phyloP scores from a whole-genome alignment of 2,888 invertebrate genomes.

The Eretmocerus hayati region DNA sequence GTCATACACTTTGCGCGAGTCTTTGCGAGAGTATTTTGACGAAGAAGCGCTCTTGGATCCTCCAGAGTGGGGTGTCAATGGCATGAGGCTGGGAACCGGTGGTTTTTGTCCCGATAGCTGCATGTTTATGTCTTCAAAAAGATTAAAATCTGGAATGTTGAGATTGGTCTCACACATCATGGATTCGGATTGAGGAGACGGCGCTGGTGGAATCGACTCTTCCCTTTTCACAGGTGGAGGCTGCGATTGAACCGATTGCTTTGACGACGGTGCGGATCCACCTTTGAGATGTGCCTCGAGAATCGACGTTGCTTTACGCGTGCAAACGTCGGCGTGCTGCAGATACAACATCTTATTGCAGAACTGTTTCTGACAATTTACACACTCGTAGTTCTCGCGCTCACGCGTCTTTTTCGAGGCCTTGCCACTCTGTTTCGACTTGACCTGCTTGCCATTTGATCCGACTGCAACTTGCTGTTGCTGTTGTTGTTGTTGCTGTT shows the following conservation, averaged over 20 bases:
- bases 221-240: slow-evolving; percentile 41
- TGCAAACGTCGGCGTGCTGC: slow-evolving; percentile 40
- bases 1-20: slow-evolving; percentile 51
- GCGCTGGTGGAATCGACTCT: slow-evolving; percentile 2
- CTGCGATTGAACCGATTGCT: too few species aligned
- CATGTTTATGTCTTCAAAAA: slow-evolving; percentile 45
- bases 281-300: slow-evolving; percentile 41
- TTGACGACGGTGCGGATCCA: too few species aligned
- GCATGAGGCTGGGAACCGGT: slow-evolving; percentile 43
- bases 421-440: too few species aligned
- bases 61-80: slow-evolving; percentile 25
- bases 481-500: too few species aligned
- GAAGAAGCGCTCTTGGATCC: slow-evolving; percentile 23
- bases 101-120: slow-evolving; percentile 42
- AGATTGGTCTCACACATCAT: slow-evolving; percentile 33
- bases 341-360: slow-evolving; percentile 39
- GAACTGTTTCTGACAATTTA: slow-evolving; percentile 40
- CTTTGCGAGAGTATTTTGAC: slow-evolving; percentile 41
- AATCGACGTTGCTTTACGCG: slow-evolving; percentile 31
- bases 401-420: slow-evolving; percentile 27
- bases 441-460: slow-evolving; percentile 19
- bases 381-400: slow-evolving; percentile 39
- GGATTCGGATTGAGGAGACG: slow-evolving; percentile 22
- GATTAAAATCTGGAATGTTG: slow-evolving; percentile 44
- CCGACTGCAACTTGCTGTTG: too few species aligned